Base-by-base conservation (phyloP, 1,140 invertebrate species). In the Drosophila nasuta region DNA sequence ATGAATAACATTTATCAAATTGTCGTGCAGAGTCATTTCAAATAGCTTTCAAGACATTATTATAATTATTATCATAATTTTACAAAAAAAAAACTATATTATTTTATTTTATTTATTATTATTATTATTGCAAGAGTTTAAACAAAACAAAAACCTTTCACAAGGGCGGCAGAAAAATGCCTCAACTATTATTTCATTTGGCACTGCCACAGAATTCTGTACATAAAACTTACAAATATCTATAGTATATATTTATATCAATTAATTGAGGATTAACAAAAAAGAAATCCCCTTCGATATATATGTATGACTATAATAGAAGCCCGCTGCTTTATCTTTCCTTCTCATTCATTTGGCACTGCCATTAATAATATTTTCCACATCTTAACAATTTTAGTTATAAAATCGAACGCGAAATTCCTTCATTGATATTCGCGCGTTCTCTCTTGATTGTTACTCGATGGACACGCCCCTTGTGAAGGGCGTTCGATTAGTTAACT, bases 41-140 rank as follows among this genome's bases (percentile, higher is more conserved):
- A 57, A 75, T 71, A 75, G 73, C 73, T 75, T 75, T 75, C 56
- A 75, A 75, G 72, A 64, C 67, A 75, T 65, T 65, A 71, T 65
- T 59, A 71, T 65, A 57, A 73, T 68, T 54, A 70, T 56, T 25
- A 25, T 25, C 20, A 25, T 25, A 25, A 25, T 25, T 25, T 25
- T 25, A 25, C 20, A 25, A 25, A 25, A 25, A n/a, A 8, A 28
- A 56, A 28, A 17, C 43, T 56, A 41, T 68, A 59, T 68, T 60
- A 72, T 30, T 30, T 49, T 28, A 62, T 64, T 41, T 54, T 15
- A 64, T 64, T n/a, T n/a, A n/a, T 65, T 65, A 43, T 74, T 68
- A 62, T 72, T 70, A 74, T 74, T 71, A 71, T 65, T 67, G 65
- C 7, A 46, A 48, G 46, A 72, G 43, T 57, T 59, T 59, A 13